phyloP scores from a whole-genome alignment of 2,113 vertebrate species.

The Empidonax traillii region DNA sequence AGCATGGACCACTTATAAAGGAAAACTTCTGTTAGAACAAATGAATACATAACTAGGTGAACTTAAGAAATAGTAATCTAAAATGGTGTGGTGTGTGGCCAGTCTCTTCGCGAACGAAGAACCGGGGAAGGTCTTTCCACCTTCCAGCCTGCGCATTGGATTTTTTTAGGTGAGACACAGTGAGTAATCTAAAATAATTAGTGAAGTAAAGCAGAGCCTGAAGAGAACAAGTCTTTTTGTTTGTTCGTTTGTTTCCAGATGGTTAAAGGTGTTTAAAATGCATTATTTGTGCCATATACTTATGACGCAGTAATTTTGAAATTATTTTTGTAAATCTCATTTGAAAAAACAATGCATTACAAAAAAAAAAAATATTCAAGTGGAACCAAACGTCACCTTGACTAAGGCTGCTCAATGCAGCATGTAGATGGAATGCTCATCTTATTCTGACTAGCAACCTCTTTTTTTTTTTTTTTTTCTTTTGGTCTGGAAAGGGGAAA shows the following conservation, averaged over 20 bases:
- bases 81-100: too few species aligned
- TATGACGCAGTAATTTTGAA: neutral
- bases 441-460: neutral
- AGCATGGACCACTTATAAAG: fast-evolving
- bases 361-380: neutral
- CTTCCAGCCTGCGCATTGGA: too few species aligned
- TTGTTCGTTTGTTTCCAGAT: neutral
- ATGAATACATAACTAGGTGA: neutral
- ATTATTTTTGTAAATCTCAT: neutral
- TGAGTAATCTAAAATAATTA: neutral
- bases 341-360: neutral
- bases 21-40: neutral
- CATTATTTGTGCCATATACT: neutral
- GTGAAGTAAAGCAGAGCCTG: neutral
- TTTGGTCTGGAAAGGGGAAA: neutral
- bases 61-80: neutral
- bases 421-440: slow-evolving; percentile 27
- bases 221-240: neutral
- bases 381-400: slow-evolving; percentile 45
- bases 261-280: neutral
- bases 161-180: too few species aligned
- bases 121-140: too few species aligned
- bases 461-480: neutral
- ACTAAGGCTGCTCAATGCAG: slow-evolving; percentile 4
- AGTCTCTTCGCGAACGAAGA: too few species aligned